Conservation (phyloP, 2,888 invertebrate species). For the Belgica antarctica region DNA sequence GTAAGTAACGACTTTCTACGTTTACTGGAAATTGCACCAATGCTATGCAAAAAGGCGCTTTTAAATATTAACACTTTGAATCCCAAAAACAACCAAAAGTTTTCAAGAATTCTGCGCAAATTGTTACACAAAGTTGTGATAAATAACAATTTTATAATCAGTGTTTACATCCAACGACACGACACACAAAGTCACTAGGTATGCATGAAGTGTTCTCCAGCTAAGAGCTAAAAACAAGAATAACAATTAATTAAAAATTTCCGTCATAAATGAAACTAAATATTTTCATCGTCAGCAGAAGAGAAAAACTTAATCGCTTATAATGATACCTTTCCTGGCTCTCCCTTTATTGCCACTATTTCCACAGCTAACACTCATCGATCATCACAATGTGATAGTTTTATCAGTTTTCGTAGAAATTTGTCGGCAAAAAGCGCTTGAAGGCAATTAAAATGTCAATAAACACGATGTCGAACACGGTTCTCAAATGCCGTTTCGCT, state of each 20-base stretch:
- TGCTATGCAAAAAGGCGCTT: too few relatives aligned
- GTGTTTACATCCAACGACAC: too few relatives aligned
- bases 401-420: background rate
- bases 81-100: background rate
- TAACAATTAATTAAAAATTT: background rate
- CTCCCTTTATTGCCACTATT: background rate
- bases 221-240: too few relatives aligned
- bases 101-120: background rate
- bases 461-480: slow-evolving; percentile 3
- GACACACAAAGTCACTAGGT: too few relatives aligned
- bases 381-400: slow-evolving; percentile 1
- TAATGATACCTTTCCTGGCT: slow-evolving; percentile 1
- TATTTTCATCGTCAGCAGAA: background rate
- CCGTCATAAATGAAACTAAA: background rate
- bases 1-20: too few relatives aligned
- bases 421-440: background rate
- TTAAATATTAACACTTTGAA: too few relatives aligned
- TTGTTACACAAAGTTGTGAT: background rate
- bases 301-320: background rate
- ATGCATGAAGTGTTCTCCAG: too few relatives aligned
- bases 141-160: too few relatives aligned
- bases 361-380: background rate
- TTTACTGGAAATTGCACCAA: too few relatives aligned
- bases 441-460: background rate
- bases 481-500: background rate